Evolutionary conservation across 1,140 invertebrate genomes (phyloP).

Genomic region (Phocides pigmalion): DNA sequence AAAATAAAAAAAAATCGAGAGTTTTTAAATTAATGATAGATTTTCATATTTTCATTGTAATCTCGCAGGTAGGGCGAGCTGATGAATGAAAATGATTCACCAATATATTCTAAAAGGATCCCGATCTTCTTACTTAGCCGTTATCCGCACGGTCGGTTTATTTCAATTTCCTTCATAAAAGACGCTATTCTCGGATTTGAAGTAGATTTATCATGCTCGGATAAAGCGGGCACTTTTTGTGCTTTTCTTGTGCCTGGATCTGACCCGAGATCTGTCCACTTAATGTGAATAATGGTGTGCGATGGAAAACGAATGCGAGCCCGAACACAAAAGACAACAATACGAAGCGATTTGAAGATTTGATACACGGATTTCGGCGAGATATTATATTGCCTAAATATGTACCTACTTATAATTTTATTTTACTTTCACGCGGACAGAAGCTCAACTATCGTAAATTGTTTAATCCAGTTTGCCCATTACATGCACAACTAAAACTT

Average conservation of each 20-base stretch:
- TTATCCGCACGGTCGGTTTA: conserved; percentile 84
- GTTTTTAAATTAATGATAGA: conserved; percentile 26
- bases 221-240: conserved; percentile 84
- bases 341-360: conserved; percentile 78
- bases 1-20: neutral
- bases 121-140: conserved; percentile 81
- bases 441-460: neutral
- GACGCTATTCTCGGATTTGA: conserved; percentile 83
- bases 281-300: conserved; percentile 84
- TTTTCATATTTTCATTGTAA: conserved; percentile 24
- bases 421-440: neutral
- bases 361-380: conserved; percentile 73
- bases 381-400: conserved; percentile 52
- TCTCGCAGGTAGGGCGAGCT: conserved; percentile 36
- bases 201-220: conserved; percentile 84
- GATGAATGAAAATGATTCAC: conserved; percentile 81
- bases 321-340: conserved; percentile 83
- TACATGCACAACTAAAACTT: too few species aligned
- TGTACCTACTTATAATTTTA: neutral
- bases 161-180: conserved; percentile 84
- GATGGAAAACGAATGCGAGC: conserved; percentile 82
- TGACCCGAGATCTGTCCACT: conserved; percentile 84
- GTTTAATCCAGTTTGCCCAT: too few species aligned
- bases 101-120: conserved; percentile 81
- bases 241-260: conserved; percentile 82